A percentile compares a stretch with the other conserved stretches of the same genome.
Evolutionary conservation across 2,797 vertebrate genomes (phyloP).

Genomic region (Aeoliscus strigatus): DNA sequence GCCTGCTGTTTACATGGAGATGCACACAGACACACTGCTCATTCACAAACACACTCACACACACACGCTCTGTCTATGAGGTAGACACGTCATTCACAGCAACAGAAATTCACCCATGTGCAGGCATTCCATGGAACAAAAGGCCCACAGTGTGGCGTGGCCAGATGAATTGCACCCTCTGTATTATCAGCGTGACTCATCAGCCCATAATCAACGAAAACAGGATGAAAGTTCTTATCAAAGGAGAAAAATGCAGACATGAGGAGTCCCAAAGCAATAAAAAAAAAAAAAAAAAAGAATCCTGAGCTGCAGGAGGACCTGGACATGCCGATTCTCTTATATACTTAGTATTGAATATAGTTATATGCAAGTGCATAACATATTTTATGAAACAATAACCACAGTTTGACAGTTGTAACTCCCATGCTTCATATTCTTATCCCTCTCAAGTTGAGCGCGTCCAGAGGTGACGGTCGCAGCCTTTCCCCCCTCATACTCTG

Average conservation of each 20-base stretch:
- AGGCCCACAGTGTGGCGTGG: conserved; percentile 67
- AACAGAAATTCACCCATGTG: conserved; percentile 29
- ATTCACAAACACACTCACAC: conserved; percentile 53
- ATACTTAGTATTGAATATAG: too few species aligned
- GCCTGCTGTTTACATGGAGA: conserved; percentile 55
- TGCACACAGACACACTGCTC: conserved; percentile 30
- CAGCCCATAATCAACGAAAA: conserved; percentile 77
- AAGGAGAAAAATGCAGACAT: conserved; percentile 71
- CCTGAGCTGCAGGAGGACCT: conserved; percentile 42
- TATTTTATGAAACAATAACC: too few species aligned
- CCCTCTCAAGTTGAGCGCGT: too few species aligned
- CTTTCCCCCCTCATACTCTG: not conserved
- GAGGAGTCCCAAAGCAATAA: conserved; percentile 69
- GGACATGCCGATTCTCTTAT: conserved; percentile 32
- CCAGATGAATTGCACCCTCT: conserved; percentile 66
- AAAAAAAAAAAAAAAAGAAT: too few species aligned
- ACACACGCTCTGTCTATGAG: conserved; percentile 11
- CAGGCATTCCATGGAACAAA: conserved; percentile 75
- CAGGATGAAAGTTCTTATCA: conserved; percentile 75
- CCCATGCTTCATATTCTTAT: too few species aligned
- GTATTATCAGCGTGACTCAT: conserved; percentile 75
- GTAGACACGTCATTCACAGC: conserved; percentile 34
- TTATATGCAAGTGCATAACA: too few species aligned
- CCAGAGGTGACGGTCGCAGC: too few species aligned
- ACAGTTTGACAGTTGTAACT: too few species aligned